A percentile compares a stretch with the other conserved stretches of the same genome.
Evolutionary conservation across 2,113 vertebrate genomes (phyloP).

Genomic region (Seriola quinqueradiata): DNA sequence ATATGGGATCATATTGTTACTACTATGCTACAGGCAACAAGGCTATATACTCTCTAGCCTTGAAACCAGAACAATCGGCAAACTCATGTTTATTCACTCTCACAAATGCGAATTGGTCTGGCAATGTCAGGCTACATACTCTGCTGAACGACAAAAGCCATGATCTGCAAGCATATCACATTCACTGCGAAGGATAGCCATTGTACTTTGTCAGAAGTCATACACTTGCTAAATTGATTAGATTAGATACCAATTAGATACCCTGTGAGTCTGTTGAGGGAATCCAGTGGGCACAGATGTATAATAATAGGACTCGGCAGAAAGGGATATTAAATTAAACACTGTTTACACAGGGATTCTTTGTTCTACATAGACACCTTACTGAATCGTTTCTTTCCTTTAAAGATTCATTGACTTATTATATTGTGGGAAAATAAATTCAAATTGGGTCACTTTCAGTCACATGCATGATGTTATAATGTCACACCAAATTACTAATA

Average conservation of each 20-base stretch:
- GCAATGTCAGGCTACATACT: not conserved
- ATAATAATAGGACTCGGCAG: slow-evolving; percentile 50
- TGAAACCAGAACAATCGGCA: no score
- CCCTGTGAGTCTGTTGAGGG: slow-evolving; percentile 36
- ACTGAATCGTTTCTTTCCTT: slow-evolving; percentile 1
- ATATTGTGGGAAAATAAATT: slow-evolving; percentile 1
- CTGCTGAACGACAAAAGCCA: not conserved
- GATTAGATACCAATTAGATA: slow-evolving; percentile 61
- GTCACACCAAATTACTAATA: not conserved
- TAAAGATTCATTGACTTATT: not conserved
- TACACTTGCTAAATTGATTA: slow-evolving; percentile 45
- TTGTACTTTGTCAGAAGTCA: slow-evolving; percentile 32
- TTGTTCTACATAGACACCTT: slow-evolving; percentile 4
- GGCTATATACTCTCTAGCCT: no score
- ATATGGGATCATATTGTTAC: not conserved
- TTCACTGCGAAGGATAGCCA: slow-evolving; percentile 30
- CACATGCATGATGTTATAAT: not conserved
- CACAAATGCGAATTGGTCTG: no score
- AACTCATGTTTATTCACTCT: no score
- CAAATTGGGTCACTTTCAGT: not conserved
- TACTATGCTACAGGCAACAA: not conserved
- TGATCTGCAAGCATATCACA: slow-evolving; percentile 17
- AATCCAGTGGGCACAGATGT: slow-evolving; percentile 45
- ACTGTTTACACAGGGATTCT: slow-evolving; percentile 26
- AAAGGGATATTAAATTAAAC: slow-evolving; percentile 54